These are phyloP conservation scores for Tragelaphus buxtoni DNA, from an alignment of 2,113 vertebrate species.

Conservation along the genomic window DNA sequence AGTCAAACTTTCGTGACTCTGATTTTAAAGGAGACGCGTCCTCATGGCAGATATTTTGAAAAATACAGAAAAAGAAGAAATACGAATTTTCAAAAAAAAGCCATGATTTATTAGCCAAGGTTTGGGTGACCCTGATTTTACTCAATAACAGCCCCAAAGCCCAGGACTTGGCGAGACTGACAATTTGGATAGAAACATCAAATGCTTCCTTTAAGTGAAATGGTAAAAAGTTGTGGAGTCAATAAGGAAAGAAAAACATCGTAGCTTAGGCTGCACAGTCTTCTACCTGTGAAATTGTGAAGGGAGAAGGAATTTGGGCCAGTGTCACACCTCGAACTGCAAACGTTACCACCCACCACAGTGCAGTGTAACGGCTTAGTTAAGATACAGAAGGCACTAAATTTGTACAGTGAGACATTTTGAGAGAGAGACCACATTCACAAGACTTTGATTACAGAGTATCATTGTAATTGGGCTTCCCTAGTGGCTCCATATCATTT, in stretches of 20 bases:
- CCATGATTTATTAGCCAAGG: background rate
- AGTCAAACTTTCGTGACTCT: background rate
- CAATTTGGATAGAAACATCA: too few species aligned
- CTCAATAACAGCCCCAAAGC: background rate
- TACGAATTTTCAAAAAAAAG: background rate
- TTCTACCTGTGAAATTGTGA: background rate
- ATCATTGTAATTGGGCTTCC: background rate
- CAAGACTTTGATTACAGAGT: background rate
- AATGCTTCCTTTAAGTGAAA: background rate
- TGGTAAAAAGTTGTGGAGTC: background rate
- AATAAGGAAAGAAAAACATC: background rate
- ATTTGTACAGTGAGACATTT: background rate
- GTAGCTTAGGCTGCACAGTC: background rate
- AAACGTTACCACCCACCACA: rapidly evolving
- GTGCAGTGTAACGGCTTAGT: background rate
- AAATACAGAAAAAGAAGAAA: background rate
- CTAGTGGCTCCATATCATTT: background rate
- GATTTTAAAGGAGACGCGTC: background rate
- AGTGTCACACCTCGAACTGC: background rate
- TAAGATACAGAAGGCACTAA: too few species aligned
- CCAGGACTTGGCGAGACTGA: background rate
- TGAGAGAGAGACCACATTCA: background rate
- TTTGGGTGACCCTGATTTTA: background rate
- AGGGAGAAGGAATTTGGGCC: background rate
- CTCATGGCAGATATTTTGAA: background rate